phyloP scores from a whole-genome alignment of 2,113 vertebrate species.

The Glaucidium brasilianum region DNA sequence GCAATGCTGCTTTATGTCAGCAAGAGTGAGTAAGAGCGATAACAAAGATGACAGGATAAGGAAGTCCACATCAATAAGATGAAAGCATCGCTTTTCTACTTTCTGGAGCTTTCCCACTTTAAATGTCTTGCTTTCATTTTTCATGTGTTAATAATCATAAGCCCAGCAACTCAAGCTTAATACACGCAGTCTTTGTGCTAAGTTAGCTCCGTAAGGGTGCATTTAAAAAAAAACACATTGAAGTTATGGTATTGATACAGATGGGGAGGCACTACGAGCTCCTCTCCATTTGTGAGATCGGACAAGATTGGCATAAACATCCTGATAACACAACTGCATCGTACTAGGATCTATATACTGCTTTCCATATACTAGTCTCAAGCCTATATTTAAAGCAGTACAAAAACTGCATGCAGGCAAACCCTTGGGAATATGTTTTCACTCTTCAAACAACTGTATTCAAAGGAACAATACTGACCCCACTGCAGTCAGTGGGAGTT shows the following conservation, averaged over 20 bases:
- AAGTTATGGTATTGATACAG: not conserved
- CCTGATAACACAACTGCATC: not conserved
- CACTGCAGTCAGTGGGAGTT: constrained; percentile 3
- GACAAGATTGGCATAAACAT: not conserved
- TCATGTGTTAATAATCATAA: not conserved
- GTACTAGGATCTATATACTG: not conserved
- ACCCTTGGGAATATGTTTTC: constrained; percentile 4
- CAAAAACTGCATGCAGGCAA: not conserved
- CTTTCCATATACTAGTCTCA: not conserved
- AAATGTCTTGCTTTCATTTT: not conserved
- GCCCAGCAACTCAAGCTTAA: not conserved
- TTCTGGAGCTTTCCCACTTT: not conserved
- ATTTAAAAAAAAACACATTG: not conserved
- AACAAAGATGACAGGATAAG: constrained; percentile 5
- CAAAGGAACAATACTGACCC: constrained; percentile 48
- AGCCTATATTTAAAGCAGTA: constrained; percentile 22
- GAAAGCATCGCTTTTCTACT: not conserved
- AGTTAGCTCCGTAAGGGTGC: not conserved
- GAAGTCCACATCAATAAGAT: not conserved
- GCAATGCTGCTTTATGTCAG: not conserved
- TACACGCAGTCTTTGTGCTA: not conserved
- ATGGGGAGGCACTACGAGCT: not conserved
- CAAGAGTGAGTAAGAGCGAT: not conserved
- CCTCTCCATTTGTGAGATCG: not conserved
- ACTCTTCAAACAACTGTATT: constrained; percentile 43